phyloP scores from a whole-genome alignment of 92 coral and sea anemone species.

The Zoanthus sansibaricus region DNA sequence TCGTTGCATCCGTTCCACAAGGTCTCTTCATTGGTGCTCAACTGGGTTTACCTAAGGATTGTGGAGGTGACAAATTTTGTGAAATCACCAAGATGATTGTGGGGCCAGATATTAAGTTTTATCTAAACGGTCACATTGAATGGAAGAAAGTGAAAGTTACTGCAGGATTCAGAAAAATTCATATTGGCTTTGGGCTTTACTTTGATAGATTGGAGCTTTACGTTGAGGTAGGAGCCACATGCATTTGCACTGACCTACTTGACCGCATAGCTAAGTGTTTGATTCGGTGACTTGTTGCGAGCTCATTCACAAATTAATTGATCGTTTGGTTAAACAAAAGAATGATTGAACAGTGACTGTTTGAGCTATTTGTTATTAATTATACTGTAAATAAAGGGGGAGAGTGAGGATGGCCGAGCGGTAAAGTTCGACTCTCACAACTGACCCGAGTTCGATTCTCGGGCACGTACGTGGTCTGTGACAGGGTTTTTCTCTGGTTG shows the following conservation, averaged over 20 bases:
- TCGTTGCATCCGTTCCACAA: slow-evolving; percentile 31
- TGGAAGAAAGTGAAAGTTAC: slow-evolving; percentile 80
- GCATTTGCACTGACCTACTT: too few relatives aligned
- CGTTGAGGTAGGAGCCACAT: slow-evolving; percentile 74
- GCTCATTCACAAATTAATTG: not conserved
- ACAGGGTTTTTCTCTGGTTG: too few relatives aligned
- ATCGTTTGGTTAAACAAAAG: not conserved
- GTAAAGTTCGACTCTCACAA: too few relatives aligned
- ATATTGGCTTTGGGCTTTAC: slow-evolving; percentile 82
- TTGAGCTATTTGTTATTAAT: too few relatives aligned
- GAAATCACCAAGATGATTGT: slow-evolving; percentile 84
- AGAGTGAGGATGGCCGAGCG: too few relatives aligned
- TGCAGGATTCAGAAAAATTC: slow-evolving; percentile 79
- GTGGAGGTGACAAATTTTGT: slow-evolving; percentile 92
- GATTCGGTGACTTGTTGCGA: too few relatives aligned
- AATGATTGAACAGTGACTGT: not conserved
- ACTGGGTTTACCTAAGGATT: slow-evolving; percentile 88
- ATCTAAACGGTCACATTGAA: slow-evolving; percentile 82
- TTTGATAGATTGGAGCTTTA: slow-evolving; percentile 83
- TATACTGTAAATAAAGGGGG: too few relatives aligned
- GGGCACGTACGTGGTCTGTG: too few relatives aligned
- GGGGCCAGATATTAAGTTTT: slow-evolving; percentile 86
- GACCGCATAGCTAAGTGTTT: too few relatives aligned
- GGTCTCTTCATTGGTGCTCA: slow-evolving; percentile 88
- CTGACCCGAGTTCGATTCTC: too few relatives aligned